Evolutionary conservation across 1,140 invertebrate genomes (phyloP), one percentile per base, ranked within the genome.

Genomic region (Sweltsa coloradensis): DNA sequence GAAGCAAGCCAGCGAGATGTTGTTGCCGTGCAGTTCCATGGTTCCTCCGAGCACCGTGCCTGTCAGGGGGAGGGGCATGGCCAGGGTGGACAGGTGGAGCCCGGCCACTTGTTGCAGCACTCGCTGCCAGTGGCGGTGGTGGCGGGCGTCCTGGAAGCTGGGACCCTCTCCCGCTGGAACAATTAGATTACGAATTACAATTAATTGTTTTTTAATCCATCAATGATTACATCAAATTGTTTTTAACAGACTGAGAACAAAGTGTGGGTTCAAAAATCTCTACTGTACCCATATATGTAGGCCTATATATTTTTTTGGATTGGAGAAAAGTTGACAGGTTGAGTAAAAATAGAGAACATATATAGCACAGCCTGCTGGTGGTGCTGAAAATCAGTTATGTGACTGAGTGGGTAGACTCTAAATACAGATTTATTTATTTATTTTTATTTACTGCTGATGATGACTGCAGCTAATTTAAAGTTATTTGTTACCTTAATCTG

Each of bases 1-100:
- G 71, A 97, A 98, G 65, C 93, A 97, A 5, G 91, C 93, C 27
- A 98, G 69, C 11, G 91, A 94, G 31, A 98, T 89, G 61, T 94
- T 91, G 23, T 47, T 47, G 24, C 74, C 74, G 53, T 89, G 84
- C 13, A 96, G 69, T 59, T 92, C 87, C 72, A 92, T 85, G n/a
- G 85, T 89, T 23, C 93, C 92, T 14, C 93, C 93, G 0, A 97
- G 69, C 11, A 96, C 85, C 2, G 89, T 90, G 9, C 87, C 89
- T 58, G 73, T 62, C 26, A 63, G 60, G 0, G 83, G 79, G 34
- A 82, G 62, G 3, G 71, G 75, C 43, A 66, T 71, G 34, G 62
- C 71, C 56, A 92, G 71, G 44, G 83, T 87, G 34, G 77, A 79
- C 39, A 93, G 71, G 50, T 85, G 75, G 43, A 83, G 57, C 0